A percentile compares a stretch with the other conserved stretches of the same genome.
Evolutionary conservation across 1,140 invertebrate genomes (phyloP).

Genomic region (Triops longicaudatus): DNA sequence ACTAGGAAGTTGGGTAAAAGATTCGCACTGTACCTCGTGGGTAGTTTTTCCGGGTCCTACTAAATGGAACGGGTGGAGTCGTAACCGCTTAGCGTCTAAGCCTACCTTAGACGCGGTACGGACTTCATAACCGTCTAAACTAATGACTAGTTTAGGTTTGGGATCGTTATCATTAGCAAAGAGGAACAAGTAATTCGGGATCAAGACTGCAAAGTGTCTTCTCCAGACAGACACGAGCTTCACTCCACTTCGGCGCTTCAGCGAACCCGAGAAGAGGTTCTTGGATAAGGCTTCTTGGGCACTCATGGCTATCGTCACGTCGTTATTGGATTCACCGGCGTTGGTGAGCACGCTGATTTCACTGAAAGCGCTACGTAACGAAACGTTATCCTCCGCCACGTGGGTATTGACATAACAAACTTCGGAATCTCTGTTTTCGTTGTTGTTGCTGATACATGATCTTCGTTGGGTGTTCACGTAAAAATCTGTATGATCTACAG

Average conservation of each 20-base stretch:
- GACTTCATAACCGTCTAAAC: background rate
- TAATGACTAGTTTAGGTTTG: constrained; percentile 22
- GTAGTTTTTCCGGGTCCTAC: background rate
- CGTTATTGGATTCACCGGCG: background rate
- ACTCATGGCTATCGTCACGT: background rate
- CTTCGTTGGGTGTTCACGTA: background rate
- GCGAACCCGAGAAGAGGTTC: background rate
- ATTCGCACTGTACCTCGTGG: background rate
- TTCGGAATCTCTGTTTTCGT: background rate
- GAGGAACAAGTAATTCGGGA: constrained; percentile 19
- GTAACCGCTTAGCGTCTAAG: background rate
- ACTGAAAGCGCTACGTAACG: background rate
- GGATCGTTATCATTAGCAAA: constrained; percentile 22
- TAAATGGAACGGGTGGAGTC: constrained; percentile 1
- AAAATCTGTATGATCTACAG: background rate
- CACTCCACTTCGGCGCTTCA: constrained; percentile 24
- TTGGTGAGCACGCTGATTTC: constrained; percentile 1
- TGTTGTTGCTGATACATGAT: background rate
- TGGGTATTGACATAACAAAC: background rate
- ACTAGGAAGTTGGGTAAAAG: no score
- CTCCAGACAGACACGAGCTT: constrained; percentile 26
- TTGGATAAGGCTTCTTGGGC: background rate
- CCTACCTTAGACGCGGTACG: background rate
- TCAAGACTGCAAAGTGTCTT: constrained; percentile 20
- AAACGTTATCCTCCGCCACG: background rate